Evolutionary conservation across 2,113 vertebrate genomes (phyloP), one percentile per base, ranked within the genome.

Genomic region (Rhea pennata): DNA sequence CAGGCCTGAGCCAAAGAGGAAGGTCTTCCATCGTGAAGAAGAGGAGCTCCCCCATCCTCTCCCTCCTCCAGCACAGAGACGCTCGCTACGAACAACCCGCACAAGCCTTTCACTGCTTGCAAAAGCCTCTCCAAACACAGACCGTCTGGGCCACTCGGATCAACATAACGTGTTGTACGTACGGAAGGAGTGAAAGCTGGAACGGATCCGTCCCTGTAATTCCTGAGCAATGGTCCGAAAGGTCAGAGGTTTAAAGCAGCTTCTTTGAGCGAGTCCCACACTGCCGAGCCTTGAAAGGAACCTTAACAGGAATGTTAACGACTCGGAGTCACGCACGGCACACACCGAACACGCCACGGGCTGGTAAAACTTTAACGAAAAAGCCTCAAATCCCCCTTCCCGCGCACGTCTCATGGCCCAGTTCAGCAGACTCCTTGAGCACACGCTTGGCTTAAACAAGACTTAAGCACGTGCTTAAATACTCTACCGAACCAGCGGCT

Each of bases 271-370:
- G 85, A 85, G 74, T 78, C 87, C 79, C 48, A 78, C 7, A 31
- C 1, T 78, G 87, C 75, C 83, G 90, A 92, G 73, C 84, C 78
- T 89, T 39, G 4, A 65, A 54, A 90, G 81, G 84, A 95, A 72
- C 74, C 67, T 69, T 9, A 39, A 14, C 56, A 89, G 92, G 95
- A 96, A 97, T 96, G 90, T 95, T 92, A 96, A 97, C 94, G 72
- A 86, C 50, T 17, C 0, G 0, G 85, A 81, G 73, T 58, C 1
- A 5, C 3, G 36, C 79, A 16, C 40, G 69, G 77, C 39, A 27
- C 73, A 24, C 51, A 3, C 23, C 87, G 29, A 2, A 51, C 3
- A 5, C 24, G 89, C 65, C 29, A 13, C 27, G 14, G 10, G 40
- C 59, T 3, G 1, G 80, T 50, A 66, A 92, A 95, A 93, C 88